Evolutionary conservation across 1,140 invertebrate genomes (phyloP), one percentile per base, ranked within the genome.

Genomic region (Cheumatopsyche charites): DNA sequence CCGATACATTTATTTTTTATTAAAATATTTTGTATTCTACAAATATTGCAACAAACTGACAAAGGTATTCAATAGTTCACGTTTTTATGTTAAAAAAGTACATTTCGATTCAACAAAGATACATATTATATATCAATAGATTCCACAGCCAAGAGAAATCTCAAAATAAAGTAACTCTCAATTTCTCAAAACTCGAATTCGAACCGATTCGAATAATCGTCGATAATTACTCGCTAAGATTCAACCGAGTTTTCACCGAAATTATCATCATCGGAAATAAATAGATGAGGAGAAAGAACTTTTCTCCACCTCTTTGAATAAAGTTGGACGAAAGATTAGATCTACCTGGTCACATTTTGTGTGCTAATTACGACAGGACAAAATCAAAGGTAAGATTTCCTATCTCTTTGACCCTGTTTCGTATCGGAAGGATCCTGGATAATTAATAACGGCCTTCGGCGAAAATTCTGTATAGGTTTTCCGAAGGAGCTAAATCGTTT

Each of bases 271-370:
- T 52, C 47, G 7, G n/a, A 52, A 17, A 52, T 17, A 52, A 17
- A 7, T 52, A 52, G 7, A 36, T 3, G 15, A 52, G 9, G n/a
- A 2, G 19, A 1, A 6, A 5, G 47, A 52, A 17, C n/a, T 52
- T 52, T 52, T 15, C 15, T 15, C 15, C 45, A 47, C 29, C 29
- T 36, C 36, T 15, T 45, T 11, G 12, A 7, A 1, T n/a, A 67
- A 67, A 67, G 65, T 67, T 67, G 43, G 25, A 1, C 17, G 23
- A 67, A 67, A 67, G 65, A 67, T 67, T 67, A 67, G 42, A 67
- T 67, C 65, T 25, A 19, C 26, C 29, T 36, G 29, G 29, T 36
- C 29, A 36, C 29, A 36, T 36, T 36, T 36, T 9, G 9, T 9
- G 29, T 36, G 3, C 29, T 36, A 36, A 36, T 36, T 36, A 36